phyloP scores from a whole-genome alignment of 2,797 vertebrate genomes.

The Coreius guichenoti region DNA sequence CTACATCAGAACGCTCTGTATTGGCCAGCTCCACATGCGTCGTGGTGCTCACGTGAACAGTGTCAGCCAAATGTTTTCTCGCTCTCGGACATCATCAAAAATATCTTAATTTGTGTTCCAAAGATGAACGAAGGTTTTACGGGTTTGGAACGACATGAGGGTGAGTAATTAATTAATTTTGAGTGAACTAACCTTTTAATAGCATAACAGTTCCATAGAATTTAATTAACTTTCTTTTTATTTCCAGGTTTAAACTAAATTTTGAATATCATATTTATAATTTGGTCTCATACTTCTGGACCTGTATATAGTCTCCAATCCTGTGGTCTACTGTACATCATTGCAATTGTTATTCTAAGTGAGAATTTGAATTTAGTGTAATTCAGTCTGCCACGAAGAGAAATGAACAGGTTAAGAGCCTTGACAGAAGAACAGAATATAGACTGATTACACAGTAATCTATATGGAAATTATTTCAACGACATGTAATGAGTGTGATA shows the following conservation, averaged over 20 bases:
- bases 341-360: conserved; percentile 22
- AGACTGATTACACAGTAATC: conserved; percentile 46
- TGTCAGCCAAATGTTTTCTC: too few species aligned
- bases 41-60: too few species aligned
- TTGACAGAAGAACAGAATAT: conserved; percentile 25
- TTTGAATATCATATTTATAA: neutral
- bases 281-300: neutral
- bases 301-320: neutral
- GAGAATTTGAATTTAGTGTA: conserved; percentile 9
- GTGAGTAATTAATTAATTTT: too few species aligned
- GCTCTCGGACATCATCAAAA: too few species aligned
- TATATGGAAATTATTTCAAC: conserved; percentile 46
- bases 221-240: neutral
- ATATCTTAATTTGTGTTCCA: too few species aligned
- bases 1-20: too few species aligned
- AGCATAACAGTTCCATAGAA: neutral
- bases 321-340: neutral
- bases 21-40: too few species aligned
- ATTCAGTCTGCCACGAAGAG: neutral
- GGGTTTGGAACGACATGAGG: too few species aligned
- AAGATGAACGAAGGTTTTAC: too few species aligned
- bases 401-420: conserved; percentile 41
- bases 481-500: neutral
- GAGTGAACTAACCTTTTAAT: too few species aligned
- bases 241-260: neutral